Evolutionary conservation across 2,113 vertebrate genomes (phyloP), one percentile per base, ranked within the genome.

Genomic region (Hemibates koningsi): DNA sequence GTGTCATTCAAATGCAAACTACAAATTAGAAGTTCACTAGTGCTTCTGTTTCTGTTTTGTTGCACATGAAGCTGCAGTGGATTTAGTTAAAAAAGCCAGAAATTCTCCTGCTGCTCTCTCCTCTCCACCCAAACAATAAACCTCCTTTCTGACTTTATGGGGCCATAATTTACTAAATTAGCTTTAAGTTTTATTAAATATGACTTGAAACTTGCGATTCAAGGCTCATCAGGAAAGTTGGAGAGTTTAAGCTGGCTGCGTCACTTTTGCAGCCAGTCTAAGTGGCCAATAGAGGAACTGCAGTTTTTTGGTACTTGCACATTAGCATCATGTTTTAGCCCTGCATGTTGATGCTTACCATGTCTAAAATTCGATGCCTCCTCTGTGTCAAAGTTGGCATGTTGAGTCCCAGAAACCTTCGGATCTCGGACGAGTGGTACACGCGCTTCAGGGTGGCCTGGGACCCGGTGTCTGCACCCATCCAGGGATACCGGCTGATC

Each of bases 361-460:
- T 48, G 5, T 29, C 41, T 52, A 17, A 45, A 61, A 14, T 92
- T 82, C 34, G 34, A 1, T 1, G 38, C 85, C 21, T 81, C 76
- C 27, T 91, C 17, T 88, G 14, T 94, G 92, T 86, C 27, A 1
- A 89, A 99, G 99, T 97, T 78, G 98, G 97, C 27, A 92, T 99
- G 52, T 93, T 98, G 95, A 97, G 97, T 66, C 99, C 99, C 89
- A 97, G 97, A 91, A 99, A 98, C 94, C 98, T 99, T 24, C 97
- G 97, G 1, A 96, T 99, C 82, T 98, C 98, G 5, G 98, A 99
- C n/a, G 99, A 99, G 92, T 99, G 98, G 98, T 99, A 99, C 90
- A 99, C 99, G 4, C 95, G 98, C 12, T 99, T 99, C 97, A 96
- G 98, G 50, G 98, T 99, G 82, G 96, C 98, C 91, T 99, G 99